A percentile compares a stretch with the other conserved stretches of the same genome.
Conservation (phyloP, 1,140 invertebrate genomes). For the Heliconius congener region DNA sequence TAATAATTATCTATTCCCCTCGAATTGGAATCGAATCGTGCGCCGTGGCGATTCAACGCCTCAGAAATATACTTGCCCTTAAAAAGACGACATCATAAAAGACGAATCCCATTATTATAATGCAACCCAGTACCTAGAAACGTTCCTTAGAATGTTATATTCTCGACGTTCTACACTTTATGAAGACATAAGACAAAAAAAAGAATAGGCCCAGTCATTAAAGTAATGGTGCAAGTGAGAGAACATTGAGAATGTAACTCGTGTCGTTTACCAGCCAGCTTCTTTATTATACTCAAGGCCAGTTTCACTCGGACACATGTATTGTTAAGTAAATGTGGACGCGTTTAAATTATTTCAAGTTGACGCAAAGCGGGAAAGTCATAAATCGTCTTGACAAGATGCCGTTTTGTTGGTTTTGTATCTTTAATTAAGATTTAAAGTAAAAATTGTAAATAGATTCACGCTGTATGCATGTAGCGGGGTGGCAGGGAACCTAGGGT, state of each 20-base stretch:
- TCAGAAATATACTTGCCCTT: too few relatives aligned
- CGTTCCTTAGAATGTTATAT: not conserved
- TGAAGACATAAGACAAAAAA: constrained; percentile 12
- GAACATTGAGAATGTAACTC: constrained; percentile 15
- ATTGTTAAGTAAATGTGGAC: constrained; percentile 35
- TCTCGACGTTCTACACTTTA: not conserved
- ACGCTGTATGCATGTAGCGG: too few relatives aligned
- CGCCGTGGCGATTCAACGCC: too few relatives aligned
- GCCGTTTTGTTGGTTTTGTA: not conserved
- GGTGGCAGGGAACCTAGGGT: too few relatives aligned
- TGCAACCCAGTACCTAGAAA: not conserved
- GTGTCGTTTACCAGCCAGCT: constrained; percentile 22
- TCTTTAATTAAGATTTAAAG: not conserved
- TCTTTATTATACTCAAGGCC: constrained; percentile 36
- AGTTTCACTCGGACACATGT: constrained; percentile 37
- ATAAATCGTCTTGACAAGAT: not conserved
- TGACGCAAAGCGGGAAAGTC: not conserved
- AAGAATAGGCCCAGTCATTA: constrained; percentile 19
- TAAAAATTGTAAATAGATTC: not conserved
- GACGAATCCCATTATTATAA: not conserved
- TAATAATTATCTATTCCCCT: too few relatives aligned
- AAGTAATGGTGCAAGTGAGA: constrained; percentile 25
- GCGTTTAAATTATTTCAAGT: constrained; percentile 30
- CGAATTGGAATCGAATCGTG: too few relatives aligned
- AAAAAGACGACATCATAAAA: not conserved